Conservation (phyloP, 2,888 invertebrate species). For the Subacronicta megacephala region DNA sequence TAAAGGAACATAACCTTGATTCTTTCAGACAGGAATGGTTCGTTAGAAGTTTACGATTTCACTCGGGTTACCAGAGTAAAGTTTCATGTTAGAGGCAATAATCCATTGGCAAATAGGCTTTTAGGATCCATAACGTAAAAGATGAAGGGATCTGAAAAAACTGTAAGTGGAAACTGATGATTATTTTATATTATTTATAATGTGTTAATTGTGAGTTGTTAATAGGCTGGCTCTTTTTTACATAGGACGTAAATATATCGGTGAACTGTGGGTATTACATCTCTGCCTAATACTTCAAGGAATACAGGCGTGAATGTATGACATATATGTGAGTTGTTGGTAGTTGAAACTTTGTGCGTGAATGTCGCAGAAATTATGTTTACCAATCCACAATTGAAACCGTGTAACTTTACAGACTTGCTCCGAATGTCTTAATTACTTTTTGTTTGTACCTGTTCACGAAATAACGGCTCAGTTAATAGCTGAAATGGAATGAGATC, state of each 20-base stretch:
- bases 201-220: too few relatives aligned
- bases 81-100: constrained; percentile 67
- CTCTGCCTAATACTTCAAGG: too few relatives aligned
- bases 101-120: constrained; percentile 68
- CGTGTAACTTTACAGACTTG: constrained; percentile 11
- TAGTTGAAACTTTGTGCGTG: constrained; percentile 2
- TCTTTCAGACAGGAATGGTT: constrained; percentile 49
- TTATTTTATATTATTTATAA: constrained; percentile 18
- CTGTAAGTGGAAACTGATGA: constrained; percentile 28
- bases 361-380: constrained; percentile 4
- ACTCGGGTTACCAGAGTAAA: constrained; percentile 66
- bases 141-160: constrained; percentile 43
- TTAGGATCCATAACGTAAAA: constrained; percentile 69
- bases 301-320: too few relatives aligned
- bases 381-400: constrained; percentile 5
- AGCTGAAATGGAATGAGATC: constrained; percentile 18
- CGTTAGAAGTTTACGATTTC: constrained; percentile 64
- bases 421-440: constrained; percentile 31
- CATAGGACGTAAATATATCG: too few relatives aligned
- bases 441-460: constrained; percentile 31
- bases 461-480: constrained; percentile 19
- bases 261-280: too few relatives aligned
- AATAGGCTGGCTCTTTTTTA: too few relatives aligned
- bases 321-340: constrained; percentile 6
- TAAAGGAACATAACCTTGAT: constrained; percentile 42